phyloP scores from a whole-genome alignment of 2,113 vertebrate genomes.

The Gnathonemus longibarbis region DNA sequence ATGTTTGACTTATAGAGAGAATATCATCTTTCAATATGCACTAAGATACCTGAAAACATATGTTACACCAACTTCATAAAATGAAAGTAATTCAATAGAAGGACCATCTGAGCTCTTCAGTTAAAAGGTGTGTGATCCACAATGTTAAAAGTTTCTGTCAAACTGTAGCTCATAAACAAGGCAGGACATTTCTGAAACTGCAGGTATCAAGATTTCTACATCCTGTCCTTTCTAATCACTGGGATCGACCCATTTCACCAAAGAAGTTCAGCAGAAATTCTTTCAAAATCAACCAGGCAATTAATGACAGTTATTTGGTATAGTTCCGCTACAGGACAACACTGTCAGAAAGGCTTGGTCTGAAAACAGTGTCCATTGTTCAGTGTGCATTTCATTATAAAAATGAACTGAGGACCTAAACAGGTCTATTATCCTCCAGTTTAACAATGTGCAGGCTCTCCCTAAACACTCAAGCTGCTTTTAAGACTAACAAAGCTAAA shows the following conservation, averaged over 20 bases:
- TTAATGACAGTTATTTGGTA: background rate
- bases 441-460: background rate
- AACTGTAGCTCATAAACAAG: background rate
- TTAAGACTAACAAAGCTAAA: background rate
- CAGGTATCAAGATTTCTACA: background rate
- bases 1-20: background rate
- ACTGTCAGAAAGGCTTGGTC: conserved; percentile 1
- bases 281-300: background rate
- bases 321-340: background rate
- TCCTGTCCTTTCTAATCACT: background rate
- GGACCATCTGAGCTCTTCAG: background rate
- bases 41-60: background rate
- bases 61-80: background rate
- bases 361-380: conserved; percentile 41
- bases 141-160: background rate
- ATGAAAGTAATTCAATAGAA: background rate
- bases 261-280: background rate
- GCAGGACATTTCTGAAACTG: background rate
- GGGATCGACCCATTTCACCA: background rate
- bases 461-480: background rate
- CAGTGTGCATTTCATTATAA: conserved; percentile 19
- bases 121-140: background rate
- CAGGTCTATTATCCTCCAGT: conserved; percentile 13
- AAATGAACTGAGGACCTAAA: conserved; percentile 1
- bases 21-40: background rate